These are phyloP conservation scores for Saxicola maurus DNA, from an alignment of 2,797 vertebrate species.

Conservation along the genomic window DNA sequence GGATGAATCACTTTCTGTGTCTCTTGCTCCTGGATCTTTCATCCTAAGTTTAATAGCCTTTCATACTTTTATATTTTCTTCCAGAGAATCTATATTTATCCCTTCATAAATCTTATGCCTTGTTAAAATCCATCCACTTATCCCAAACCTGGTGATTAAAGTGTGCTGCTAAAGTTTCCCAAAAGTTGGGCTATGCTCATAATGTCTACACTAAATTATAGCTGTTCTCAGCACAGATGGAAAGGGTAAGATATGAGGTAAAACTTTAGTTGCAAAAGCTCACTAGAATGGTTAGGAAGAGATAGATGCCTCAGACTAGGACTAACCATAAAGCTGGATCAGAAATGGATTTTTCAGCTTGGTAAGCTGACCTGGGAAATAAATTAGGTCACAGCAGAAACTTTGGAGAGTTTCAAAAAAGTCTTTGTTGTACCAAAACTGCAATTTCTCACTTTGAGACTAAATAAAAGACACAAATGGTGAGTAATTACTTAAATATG, in stretches of 20 bases:
- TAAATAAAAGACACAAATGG: background rate
- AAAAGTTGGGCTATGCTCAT: background rate
- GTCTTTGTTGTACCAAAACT: fast-evolving
- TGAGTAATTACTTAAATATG: background rate
- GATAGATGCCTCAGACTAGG: background rate
- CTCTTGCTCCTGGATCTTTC: constrained; percentile 11
- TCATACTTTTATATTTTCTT: background rate
- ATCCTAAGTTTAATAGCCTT: background rate
- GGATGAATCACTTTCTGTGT: background rate
- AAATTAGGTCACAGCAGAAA: background rate
- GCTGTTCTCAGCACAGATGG: background rate
- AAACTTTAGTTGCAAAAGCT: background rate
- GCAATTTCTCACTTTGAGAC: background rate
- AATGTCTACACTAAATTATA: background rate
- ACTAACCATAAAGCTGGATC: background rate
- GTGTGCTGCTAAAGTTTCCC: background rate
- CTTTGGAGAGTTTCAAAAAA: background rate
- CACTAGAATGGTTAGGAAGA: background rate
- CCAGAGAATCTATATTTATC: constrained; percentile 9
- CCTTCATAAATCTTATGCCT: background rate
- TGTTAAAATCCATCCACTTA: background rate
- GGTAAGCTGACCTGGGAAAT: background rate
- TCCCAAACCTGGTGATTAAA: background rate
- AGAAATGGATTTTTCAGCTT: background rate
- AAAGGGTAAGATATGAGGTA: background rate